Percentiles rank a stretch among this genome's conserved stretches.
Conservation (phyloP, 2,113 vertebrate genomes). For the Pseudonaja textilis region DNA sequence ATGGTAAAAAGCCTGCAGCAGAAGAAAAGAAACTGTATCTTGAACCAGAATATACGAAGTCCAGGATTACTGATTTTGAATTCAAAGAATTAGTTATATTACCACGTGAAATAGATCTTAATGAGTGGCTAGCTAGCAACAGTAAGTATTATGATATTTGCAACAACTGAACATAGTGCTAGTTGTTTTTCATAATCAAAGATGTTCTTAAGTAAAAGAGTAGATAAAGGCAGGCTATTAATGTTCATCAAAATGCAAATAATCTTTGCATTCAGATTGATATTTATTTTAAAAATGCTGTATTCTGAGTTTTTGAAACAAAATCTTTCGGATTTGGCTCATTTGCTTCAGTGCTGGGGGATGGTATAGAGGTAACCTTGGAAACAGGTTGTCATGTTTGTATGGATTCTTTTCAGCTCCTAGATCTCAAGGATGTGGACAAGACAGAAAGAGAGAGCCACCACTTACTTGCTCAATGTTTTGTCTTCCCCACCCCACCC, state of each 20-base stretch:
- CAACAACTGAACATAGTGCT: background rate
- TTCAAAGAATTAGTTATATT: slow-evolving; percentile 94
- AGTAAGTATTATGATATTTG: slow-evolving; percentile 75
- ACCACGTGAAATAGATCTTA: slow-evolving; percentile 96
- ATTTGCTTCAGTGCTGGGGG: background rate
- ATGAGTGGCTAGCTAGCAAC: slow-evolving; percentile 98
- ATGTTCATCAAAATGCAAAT: slow-evolving; percentile 31
- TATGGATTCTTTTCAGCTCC: background rate
- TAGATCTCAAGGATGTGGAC: no score
- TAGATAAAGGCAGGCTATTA: background rate
- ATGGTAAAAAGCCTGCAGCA: slow-evolving; percentile 89
- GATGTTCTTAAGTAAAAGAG: background rate
- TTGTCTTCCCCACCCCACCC: background rate
- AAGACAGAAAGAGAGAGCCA: background rate
- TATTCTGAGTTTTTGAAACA: background rate
- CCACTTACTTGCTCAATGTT: background rate
- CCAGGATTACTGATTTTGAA: slow-evolving; percentile 90
- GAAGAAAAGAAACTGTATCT: slow-evolving; percentile 97
- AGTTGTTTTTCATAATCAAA: slow-evolving; percentile 9
- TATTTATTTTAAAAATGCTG: background rate
- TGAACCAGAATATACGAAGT: slow-evolving; percentile 91
- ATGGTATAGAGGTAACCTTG: background rate
- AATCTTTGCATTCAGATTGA: slow-evolving; percentile 19
- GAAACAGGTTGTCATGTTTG: background rate
- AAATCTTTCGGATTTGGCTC: background rate